These are phyloP conservation scores for Synergus gifuensis DNA, from an alignment of 2,888 invertebrate genomes.

Conservation along the genomic window DNA sequence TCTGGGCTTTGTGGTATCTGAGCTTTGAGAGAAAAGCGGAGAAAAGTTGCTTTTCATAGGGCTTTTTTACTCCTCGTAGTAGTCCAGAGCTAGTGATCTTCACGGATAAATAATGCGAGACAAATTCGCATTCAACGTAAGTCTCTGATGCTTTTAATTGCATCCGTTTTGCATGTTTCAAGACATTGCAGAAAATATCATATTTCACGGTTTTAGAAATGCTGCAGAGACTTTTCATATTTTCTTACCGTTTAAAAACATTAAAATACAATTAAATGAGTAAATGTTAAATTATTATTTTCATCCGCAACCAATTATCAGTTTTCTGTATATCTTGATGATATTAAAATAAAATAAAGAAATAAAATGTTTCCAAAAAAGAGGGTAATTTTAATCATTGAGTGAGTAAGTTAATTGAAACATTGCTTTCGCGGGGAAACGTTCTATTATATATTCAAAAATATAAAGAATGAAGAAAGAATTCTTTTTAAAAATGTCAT, in stretches of 20 bases:
- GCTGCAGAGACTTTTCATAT: background rate
- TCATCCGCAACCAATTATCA: background rate
- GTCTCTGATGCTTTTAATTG: conserved; percentile 50
- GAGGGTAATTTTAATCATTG: background rate
- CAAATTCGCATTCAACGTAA: conserved; percentile 67
- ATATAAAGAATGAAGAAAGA: background rate
- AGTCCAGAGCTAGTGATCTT: background rate
- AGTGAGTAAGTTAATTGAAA: background rate
- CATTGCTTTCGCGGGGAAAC: background rate
- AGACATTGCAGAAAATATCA: background rate
- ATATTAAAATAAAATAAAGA: no score
- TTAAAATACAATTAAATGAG: background rate
- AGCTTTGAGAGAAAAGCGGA: background rate
- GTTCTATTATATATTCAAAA: background rate
- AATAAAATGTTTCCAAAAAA: no score
- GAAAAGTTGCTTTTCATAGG: conserved; percentile 8
- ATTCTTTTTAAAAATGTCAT: no score
- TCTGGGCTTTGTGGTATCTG: background rate
- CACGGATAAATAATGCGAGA: conserved; percentile 62
- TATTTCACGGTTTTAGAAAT: background rate
- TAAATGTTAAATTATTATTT: no score
- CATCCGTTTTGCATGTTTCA: background rate
- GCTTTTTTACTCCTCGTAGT: background rate
- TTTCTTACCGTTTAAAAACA: background rate
- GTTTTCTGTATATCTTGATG: no score